Base-by-base conservation (phyloP, 2,888 invertebrate species). In the Cecidostiba fungosa region DNA sequence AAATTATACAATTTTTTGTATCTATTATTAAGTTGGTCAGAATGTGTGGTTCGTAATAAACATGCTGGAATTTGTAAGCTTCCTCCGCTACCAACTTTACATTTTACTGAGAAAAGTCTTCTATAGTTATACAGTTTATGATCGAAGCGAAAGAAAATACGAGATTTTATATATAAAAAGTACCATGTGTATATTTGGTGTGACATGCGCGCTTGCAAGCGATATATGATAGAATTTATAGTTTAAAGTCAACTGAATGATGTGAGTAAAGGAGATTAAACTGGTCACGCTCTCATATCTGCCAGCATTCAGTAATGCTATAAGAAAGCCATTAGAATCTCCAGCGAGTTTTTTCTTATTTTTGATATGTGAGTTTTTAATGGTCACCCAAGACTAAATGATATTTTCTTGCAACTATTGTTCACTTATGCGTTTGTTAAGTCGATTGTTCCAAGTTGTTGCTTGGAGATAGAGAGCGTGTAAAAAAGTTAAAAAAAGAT, bases 131-230 rank as follows among this genome's bases (percentile, higher is more conserved):
- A 36, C 26, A 70, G 47, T 79, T 70, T 59, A 79, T 10, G 62
- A 86, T 77, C 43, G 66, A 83, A 72, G 62, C 10, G 39, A 76
- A 26, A 82, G 74, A 76, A 82, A 59, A 77, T 77, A 77, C 54
- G 78, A 85, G 85, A 78, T 82, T 85, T 85, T 85, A 82, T 85
- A 85, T 82, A 81, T 62, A 81, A 82, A 32, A 74, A 74, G 8
- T 82, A 77, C 23, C 76, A 77, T 77, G n/a, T 82, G 69, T 82
- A 59, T 82, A 85, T 78, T 78, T 54, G 66, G 74, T 85, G 78
- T 82, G 72, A 66, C 39, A 62, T 62, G 39, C 70, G 73, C 50
- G 59, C 29, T 73, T 43, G 19, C 26, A 85, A 76, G 26, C 70
- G 79, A 70, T 77, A 77, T 86, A 77, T 66, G 77, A 39, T 82